Evolutionary conservation across 2,888 invertebrate genomes (phyloP), one percentile per base, ranked within the genome.

Genomic region (Ophion costatus): DNA sequence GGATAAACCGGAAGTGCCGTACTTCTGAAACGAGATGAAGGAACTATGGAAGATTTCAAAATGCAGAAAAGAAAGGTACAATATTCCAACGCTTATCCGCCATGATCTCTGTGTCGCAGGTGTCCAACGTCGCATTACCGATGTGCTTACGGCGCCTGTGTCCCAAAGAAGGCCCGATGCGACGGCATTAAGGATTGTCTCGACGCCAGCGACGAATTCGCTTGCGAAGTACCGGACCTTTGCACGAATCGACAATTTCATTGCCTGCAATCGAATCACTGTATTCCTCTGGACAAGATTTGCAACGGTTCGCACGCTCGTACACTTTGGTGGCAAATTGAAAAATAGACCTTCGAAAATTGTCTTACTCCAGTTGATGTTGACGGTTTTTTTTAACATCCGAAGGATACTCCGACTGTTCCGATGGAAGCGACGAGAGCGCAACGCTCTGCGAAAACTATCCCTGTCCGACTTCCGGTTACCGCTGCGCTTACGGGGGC

Each of bases 61-160:
- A 7, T 45, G 11, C 14, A 17, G 3, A 4, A 22, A 9, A 56
- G 11, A 20, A 24, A 9, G n/a, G 38, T 38, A 51, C 5, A 17
- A 10, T 33, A n/a, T n/a, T 51, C 51, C 7, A 17, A 78, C 45
- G 73, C 51, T 22, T 51, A 56, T 56, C 45, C n/a, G 71, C 7
- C 71, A 80, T 81, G 63, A 29, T 76, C 38, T 57, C 20, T 9
- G 10, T 84, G 59, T 59, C 76, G 57, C 63, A 91, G 91, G 14
- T 91, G 91, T 82, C 91, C 91, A 9, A 57, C 51, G 6, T 76
- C 86, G 2, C 85, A 81, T 74, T 91, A 89, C 74, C 89, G 89
- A 83, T 91, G 91, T 78, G 85, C 84, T 24, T 91, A 91, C 76
- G 91, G 91, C n/a, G 91, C 91, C 7, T 91, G 91, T 79, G 84